A percentile compares a stretch with the other conserved stretches of the same genome.
Evolutionary conservation across 2,888 invertebrate species (phyloP).

Genomic region (Timandra comae): DNA sequence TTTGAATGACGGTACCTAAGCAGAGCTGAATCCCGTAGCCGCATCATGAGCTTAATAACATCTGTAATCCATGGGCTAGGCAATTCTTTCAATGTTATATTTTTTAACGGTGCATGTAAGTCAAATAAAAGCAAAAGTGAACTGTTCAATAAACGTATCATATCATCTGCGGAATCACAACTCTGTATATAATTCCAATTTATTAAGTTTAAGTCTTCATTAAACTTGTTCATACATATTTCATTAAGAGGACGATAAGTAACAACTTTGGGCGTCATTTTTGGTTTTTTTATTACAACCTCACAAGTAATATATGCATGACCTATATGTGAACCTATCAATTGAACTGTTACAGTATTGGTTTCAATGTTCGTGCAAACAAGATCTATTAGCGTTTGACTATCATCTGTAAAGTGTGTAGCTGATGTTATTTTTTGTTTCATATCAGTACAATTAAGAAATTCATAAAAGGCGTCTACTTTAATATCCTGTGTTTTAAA

Average conservation of each 20-base stretch:
- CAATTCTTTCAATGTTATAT: background rate
- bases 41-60: background rate
- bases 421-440: background rate
- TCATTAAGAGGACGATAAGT: background rate
- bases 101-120: background rate
- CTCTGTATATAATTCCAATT: background rate
- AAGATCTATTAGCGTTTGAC: background rate
- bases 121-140: background rate
- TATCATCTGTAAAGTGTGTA: background rate
- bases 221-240: background rate
- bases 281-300: background rate
- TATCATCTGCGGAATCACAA: background rate
- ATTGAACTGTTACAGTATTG: background rate
- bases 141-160: background rate
- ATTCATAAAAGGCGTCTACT: background rate
- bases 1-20: background rate
- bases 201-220: too few species aligned
- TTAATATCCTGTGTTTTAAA: background rate
- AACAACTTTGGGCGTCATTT: background rate
- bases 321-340: background rate
- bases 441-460: background rate
- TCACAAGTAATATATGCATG: background rate
- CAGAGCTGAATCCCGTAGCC: background rate
- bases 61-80: background rate
- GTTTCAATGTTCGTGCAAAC: background rate